Evolutionary conservation across 2,888 invertebrate genomes (phyloP), one percentile per base, ranked within the genome.

Genomic region (Athalia cordata): DNA sequence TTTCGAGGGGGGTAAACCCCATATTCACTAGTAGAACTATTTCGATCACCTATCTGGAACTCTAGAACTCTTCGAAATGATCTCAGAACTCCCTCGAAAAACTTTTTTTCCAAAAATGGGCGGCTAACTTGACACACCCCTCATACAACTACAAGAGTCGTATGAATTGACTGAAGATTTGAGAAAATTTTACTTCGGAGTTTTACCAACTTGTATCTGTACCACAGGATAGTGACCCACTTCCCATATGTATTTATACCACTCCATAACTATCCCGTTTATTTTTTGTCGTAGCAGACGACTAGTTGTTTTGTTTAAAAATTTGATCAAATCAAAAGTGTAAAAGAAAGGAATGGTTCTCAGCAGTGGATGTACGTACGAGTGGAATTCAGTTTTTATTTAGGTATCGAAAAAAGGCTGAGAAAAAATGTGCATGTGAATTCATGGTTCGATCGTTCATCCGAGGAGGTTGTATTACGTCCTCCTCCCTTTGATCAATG

Each of bases 201-300:
- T 7, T 47, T 66, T 45, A 8, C 65, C 50, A 66, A 13, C 57
- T 9, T 59, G 47, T n/a, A 72, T 13, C 72, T 57, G 47, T 43
- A 64, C 47, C 13, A 82, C 85, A 85, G 85, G 82, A 81, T 82
- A 85, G 83, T 85, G 86, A 86, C 87, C 87, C 82, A 87, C 80
- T 86, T 87, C 86, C 84, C 84, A 83, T 84, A 85, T 86, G 83
- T 87, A 87, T 87, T 87, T 87, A 87, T 87, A 87, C 83, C 86
- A 82, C 84, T 70, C 70, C 70, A 70, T 70, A 70, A 70, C 70
- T 13, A 57, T 59, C 57, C 13, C 13, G 57, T 70, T 45, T 29
- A 29, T 29, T 57, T 57, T 43, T 70, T 47, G 13, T 43, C 45
- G 52, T 59, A n/a, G 15, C 66, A 66, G 70, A 72, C 72, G 45